Percentiles rank a stretch among this genome's conserved stretches.
Conservation (phyloP, 2,113 vertebrate species). For the Channa argus region DNA sequence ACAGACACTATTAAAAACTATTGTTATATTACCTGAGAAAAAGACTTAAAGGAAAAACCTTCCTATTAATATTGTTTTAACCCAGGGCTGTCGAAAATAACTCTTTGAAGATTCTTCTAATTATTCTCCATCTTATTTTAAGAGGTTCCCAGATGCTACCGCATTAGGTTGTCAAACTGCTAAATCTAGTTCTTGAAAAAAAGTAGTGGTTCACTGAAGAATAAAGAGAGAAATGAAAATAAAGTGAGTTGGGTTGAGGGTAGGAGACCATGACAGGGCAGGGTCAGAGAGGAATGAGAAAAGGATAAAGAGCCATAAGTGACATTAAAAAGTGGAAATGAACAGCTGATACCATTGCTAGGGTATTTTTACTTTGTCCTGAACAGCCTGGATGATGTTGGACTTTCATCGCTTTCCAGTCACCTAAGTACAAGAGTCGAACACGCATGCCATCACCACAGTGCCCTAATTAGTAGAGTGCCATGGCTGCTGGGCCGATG, state of each 20-base stretch:
- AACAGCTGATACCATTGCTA: not conserved
- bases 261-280: not conserved
- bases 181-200: constrained; percentile 20
- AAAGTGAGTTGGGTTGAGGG: not conserved
- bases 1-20: constrained; percentile 14
- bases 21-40: constrained; percentile 19
- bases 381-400: not conserved
- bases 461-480: constrained; percentile 50
- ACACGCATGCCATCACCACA: not conserved
- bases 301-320: not conserved
- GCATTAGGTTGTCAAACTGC: constrained; percentile 25
- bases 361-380: not conserved
- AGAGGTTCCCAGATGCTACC: not conserved
- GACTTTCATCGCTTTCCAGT: constrained; percentile 4
- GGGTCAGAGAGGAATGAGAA: not conserved
- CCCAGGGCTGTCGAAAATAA: not conserved
- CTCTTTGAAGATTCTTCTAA: constrained; percentile 30
- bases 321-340: not conserved
- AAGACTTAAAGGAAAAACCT: not conserved
- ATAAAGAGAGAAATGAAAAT: not conserved
- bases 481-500: constrained; percentile 9
- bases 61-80: too few relatives aligned
- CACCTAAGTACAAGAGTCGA: constrained; percentile 25
- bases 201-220: constrained; percentile 12
- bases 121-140: constrained; percentile 31